Base-by-base conservation (phyloP, 2,888 invertebrate genomes). In the Lymantria monacha region DNA sequence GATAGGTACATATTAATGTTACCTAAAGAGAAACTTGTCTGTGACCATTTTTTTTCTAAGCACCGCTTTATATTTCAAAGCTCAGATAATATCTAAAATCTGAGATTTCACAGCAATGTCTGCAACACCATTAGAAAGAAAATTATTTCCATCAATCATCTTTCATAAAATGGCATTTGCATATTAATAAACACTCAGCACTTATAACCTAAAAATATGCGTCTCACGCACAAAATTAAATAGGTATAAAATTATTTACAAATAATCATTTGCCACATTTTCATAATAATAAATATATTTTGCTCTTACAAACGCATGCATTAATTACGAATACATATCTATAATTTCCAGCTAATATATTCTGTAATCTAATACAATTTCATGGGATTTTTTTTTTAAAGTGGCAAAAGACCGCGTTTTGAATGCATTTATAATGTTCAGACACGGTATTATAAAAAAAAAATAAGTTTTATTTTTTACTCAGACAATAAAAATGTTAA, bases 151-250 rank as follows among this genome's bases (percentile, higher is more conserved):
- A 55, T 61, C 46, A 79, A 81, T 63, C 73, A 72, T 72, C 82
- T 80, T 81, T 83, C 74, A 57, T 58, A 49, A 37, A 67, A 83
- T 87, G 84, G 85, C 83, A 82, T 78, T 79, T 83, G 85, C 85
- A 74, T 33, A 69, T 57, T 65, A n/a, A 15, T 31, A 38, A 63
- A 59, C 66, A 66, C 22, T 22, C 71, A 71, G 79, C 81, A 72
- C 80, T 79, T 83, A 76, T 8, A 63, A 71, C 66, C 76, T 70
- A 74, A 74, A 48, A 58, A 46, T 73, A 72, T 81, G 86, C 86
- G 86, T 86, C 63, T 80, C 54, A 85, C 86, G 86, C 85, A 57
- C 76, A 72, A 69, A 68, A 69, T 69, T 75, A 78, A 72, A 52
- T 53, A n/a, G n/a, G n/a, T n/a, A 61, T 65, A 61, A 57, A 46